phyloP scores from a whole-genome alignment of 2,113 vertebrate genomes.

The Myiagra hebetior region DNA sequence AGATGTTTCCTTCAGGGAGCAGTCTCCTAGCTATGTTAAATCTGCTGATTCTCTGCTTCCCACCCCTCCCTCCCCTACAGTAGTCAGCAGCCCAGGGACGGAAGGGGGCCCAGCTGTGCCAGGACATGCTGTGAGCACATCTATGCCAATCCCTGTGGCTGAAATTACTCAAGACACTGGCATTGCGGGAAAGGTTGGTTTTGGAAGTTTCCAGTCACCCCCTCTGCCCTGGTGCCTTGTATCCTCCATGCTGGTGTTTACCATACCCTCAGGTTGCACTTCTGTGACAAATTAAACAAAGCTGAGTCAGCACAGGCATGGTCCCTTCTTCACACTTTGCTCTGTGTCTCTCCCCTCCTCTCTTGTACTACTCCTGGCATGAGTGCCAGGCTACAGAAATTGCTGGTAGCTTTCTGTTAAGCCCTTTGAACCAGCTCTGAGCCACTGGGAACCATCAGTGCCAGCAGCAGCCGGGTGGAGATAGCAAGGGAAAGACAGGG shows the following conservation, averaged over 20 bases:
- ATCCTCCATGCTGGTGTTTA: neutral
- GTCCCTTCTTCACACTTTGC: neutral
- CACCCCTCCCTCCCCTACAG: neutral
- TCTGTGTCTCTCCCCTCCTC: neutral
- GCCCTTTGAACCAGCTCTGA: neutral
- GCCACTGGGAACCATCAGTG: neutral
- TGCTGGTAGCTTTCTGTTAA: neutral
- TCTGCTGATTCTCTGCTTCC: neutral
- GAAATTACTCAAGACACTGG: neutral
- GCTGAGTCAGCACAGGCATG: neutral
- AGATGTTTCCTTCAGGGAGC: neutral
- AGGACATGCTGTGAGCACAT: neutral
- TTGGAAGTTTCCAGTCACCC: neutral
- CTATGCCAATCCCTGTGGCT: neutral
- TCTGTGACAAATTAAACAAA: slow-evolving; percentile 5
- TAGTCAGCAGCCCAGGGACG: accelerated
- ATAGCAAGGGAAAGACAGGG: neutral
- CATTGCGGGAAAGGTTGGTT: neutral
- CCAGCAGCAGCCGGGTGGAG: neutral
- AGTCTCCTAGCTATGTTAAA: neutral
- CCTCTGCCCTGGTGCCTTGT: neutral
- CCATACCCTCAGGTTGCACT: neutral
- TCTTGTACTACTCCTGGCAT: neutral
- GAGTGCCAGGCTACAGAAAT: neutral
- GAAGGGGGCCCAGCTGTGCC: neutral